These are phyloP conservation scores for Tenebrio molitor DNA, from an alignment of 1,140 invertebrate genomes.

Conservation along the genomic window DNA sequence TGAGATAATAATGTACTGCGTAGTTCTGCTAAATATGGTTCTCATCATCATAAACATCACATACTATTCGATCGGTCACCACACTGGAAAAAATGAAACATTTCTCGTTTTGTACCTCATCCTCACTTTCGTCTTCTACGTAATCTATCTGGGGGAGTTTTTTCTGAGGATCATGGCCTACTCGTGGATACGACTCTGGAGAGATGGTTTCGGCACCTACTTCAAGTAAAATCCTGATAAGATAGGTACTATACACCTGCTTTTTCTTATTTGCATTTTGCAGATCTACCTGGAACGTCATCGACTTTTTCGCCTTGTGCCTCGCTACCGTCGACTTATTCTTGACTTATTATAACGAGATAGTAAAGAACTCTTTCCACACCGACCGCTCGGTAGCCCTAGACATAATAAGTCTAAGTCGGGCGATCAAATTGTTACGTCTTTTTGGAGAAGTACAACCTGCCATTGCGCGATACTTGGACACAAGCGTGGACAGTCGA, in stretches of 20 bases:
- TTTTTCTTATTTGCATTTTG: too few relatives aligned
- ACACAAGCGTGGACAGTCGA: neutral
- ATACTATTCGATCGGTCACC: neutral
- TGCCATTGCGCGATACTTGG: neutral
- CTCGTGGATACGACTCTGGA: slow-evolving; percentile 6
- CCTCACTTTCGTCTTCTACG: neutral
- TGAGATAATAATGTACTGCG: neutral
- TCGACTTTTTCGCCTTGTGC: neutral
- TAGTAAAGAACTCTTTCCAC: too few relatives aligned
- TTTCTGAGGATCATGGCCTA: slow-evolving; percentile 25
- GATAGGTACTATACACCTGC: too few relatives aligned
- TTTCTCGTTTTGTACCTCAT: too few relatives aligned
- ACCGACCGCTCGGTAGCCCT: too few relatives aligned
- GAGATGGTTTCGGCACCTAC: slow-evolving; percentile 9
- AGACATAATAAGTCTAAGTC: neutral
- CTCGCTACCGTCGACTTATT: too few relatives aligned
- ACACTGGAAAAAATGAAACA: neutral
- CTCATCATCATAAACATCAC: neutral
- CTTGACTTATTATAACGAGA: too few relatives aligned
- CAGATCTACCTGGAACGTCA: neutral
- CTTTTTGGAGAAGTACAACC: slow-evolving; percentile 13
- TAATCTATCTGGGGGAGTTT: slow-evolving; percentile 25
- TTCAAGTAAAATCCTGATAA: too few relatives aligned
- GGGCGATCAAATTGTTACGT: neutral
- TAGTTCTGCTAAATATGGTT: neutral